phyloP scores from a whole-genome alignment of 2,888 invertebrate genomes.

The Gandaritis pyraliata region DNA sequence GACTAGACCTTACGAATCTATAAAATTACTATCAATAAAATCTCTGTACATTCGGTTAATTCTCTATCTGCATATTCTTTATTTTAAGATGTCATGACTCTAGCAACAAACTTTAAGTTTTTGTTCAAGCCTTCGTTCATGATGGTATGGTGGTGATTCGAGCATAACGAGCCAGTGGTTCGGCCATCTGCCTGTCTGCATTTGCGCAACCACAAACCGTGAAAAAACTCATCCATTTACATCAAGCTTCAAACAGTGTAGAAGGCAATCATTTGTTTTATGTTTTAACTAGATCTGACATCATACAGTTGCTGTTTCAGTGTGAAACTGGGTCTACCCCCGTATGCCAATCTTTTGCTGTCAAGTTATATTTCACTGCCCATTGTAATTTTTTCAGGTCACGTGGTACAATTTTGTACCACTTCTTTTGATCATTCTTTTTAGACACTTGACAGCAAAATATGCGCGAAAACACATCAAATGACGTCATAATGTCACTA shows the following conservation, averaged over 20 bases:
- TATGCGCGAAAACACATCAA: too few relatives aligned
- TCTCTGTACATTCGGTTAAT: neutral
- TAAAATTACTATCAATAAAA: neutral
- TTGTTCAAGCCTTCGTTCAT: constrained; percentile 34
- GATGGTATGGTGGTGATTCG: constrained; percentile 48
- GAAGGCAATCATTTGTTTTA: constrained; percentile 50
- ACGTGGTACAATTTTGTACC: too few relatives aligned
- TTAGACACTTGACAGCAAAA: too few relatives aligned
- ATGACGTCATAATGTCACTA: too few relatives aligned
- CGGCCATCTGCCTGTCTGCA: constrained; percentile 51
- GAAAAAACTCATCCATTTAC: constrained; percentile 58
- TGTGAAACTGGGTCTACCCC: neutral
- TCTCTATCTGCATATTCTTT: neutral
- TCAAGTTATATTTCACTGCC: too few relatives aligned
- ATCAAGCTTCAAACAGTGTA: constrained; percentile 52
- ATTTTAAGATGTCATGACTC: neutral
- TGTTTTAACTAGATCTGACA: constrained; percentile 40
- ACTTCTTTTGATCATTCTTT: too few relatives aligned
- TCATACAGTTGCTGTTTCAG: constrained; percentile 7
- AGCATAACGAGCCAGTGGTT: constrained; percentile 48
- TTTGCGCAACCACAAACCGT: constrained; percentile 57
- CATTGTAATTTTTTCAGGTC: too few relatives aligned
- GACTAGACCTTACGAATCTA: constrained; percentile 10
- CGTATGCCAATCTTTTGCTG: too few relatives aligned
- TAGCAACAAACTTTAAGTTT: constrained; percentile 24